phyloP scores from a whole-genome alignment of 2,797 vertebrate species.

The Catamblyrhynchus diadema region DNA sequence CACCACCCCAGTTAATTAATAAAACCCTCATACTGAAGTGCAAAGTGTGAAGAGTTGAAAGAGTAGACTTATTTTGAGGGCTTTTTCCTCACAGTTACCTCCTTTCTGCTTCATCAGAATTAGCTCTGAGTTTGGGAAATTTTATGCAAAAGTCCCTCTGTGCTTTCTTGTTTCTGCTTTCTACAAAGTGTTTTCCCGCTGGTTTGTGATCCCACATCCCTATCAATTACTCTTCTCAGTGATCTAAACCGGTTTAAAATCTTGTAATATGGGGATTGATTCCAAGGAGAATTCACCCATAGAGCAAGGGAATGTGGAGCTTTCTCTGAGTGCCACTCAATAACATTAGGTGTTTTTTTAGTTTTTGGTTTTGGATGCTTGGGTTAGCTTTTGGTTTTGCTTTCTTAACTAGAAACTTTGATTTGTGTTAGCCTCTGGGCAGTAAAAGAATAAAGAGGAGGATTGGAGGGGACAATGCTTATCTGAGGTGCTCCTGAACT shows the following conservation, averaged over 20 bases:
- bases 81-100: not conserved
- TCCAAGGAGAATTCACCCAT: not conserved
- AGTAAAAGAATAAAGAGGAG: not conserved
- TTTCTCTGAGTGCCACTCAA: not conserved
- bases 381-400: not conserved
- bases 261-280: not conserved
- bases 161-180: not conserved
- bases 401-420: not conserved
- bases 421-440: not conserved
- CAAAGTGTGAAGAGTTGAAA: not conserved
- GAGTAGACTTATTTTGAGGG: not conserved
- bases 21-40: not conserved
- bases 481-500: not conserved
- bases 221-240: not conserved
- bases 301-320: not conserved
- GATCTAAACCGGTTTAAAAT: not conserved
- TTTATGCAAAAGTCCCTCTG: not conserved
- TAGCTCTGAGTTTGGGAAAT: not conserved
- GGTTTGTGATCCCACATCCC: not conserved
- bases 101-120: not conserved
- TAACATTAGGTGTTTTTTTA: not conserved
- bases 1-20: not conserved
- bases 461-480: not conserved
- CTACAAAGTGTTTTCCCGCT: not conserved
- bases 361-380: not conserved